Percentiles rank a stretch among this genome's conserved stretches.
phyloP scores from a whole-genome alignment of 2,797 vertebrate species.

The Pteronotus mesoamericanus region DNA sequence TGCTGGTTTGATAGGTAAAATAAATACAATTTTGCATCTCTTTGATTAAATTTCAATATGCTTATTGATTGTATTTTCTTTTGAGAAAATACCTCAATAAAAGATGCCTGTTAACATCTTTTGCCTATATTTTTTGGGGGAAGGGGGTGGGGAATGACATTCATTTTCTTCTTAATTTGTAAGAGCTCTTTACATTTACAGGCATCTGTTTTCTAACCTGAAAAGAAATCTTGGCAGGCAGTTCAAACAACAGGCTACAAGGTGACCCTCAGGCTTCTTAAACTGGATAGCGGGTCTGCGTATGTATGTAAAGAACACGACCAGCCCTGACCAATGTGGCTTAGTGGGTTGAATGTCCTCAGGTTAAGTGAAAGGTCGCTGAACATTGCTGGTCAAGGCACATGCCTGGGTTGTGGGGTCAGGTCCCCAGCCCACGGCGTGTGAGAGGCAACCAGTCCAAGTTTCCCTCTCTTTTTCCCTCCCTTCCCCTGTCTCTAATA shows the following conservation, averaged over 20 bases:
- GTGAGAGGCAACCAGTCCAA: background rate
- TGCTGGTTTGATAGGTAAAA: background rate
- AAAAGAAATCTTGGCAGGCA: background rate
- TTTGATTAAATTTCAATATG: background rate
- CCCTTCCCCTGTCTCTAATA: background rate
- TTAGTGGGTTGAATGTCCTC: background rate
- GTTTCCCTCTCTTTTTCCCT: background rate
- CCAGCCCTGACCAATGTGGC: background rate
- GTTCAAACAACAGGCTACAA: background rate
- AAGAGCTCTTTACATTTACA: background rate
- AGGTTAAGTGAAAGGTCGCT: background rate
- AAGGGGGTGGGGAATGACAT: background rate
- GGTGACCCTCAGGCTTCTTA: background rate
- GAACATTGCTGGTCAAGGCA: no score
- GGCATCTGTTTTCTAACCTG: background rate
- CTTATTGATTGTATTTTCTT: background rate
- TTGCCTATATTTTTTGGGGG: background rate
- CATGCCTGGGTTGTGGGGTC: no score
- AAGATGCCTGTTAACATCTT: background rate
- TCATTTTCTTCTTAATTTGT: background rate
- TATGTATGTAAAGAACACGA: fast-evolving
- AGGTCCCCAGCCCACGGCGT: background rate
- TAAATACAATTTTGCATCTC: background rate
- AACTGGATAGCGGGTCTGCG: fast-evolving
- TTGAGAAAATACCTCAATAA: no score